Evolutionary conservation across 2,888 invertebrate species (phyloP), one percentile per base, ranked within the genome.

Genomic region (Agrotis ipsilon): DNA sequence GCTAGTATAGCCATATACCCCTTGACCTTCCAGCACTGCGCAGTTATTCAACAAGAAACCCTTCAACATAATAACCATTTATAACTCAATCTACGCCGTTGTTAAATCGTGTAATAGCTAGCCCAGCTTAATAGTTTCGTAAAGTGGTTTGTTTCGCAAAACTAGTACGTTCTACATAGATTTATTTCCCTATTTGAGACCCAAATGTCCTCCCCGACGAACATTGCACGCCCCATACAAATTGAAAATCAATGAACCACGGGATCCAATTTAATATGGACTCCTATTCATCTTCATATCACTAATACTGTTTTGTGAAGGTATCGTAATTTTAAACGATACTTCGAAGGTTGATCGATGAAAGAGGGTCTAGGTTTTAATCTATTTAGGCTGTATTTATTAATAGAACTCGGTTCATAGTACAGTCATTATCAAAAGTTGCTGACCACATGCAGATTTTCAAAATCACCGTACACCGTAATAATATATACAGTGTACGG

Each of bases 191-290:
- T 89, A 87, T 91, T 89, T 86, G 86, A 88, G 87, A 80, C 85
- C 82, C 77, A 83, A 84, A 85, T 86, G 89, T 86, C 87, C 89
- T 87, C 85, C 69, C 80, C 83, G 80, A 75, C 80, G 82, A 83
- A 85, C 83, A 84, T 86, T 88, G 90, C 89, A 89, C 89, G 91
- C 87, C 87, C 88, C 88, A 90, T 92, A 91, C 93, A 94, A 94
- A 95, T 94, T 94, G 94, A 95, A 95, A 95, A 94, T 94, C 94
- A 95, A 94, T 94, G 93, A 94, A 93, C 93, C 92, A 86, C 88
- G 90, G 90, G 89, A 93, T 92, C 91, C 92, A 92, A 93, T 94
- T 93, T 93, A 90, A 93, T 94, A 93, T 92, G 90, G 92, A 93
- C 92, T 91, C 89, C 92, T 90, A 93, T 94, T 93, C 92, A 89